Evolutionary conservation across 1,140 invertebrate genomes (phyloP), one percentile per base, ranked within the genome.

Genomic region (Ooceraea biroi): DNA sequence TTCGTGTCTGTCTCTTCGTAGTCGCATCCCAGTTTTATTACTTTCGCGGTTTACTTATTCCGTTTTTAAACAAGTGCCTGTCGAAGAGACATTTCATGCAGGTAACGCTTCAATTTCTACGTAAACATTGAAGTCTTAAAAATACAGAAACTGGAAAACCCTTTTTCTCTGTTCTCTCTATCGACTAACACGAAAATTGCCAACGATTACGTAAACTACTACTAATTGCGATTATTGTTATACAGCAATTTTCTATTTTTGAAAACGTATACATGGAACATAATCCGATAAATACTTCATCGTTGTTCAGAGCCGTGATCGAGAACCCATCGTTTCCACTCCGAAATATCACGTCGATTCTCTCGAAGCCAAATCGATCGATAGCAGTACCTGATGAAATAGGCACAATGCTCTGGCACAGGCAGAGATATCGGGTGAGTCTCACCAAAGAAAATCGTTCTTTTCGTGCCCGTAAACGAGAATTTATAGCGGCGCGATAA

Each of bases 401-500:
- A 80, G 69, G 50, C 77, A 72, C 58, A 52, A 72, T 17, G 48
- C 41, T 58, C 14, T 12, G 52, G 50, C 14, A 48, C 36, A 44
- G 22, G 19, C 36, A 44, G 17, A 14, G 65, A 58, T 69, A 80
- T 44, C 48, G n/a, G n/a, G 44, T 36, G n/a, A n/a, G 36, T 27
- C 27, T 68, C 68, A 12, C 3, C 8, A 17, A 57, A 80, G 52
- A 80, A 80, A 80, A 71, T 69, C 50, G 50, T 71, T 80, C 76
- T 44, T 80, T 71, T 80, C 76, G 52, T 36, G 63, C 22, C 52
- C 22, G 36, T 57, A 57, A 80, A 71, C 65, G 44, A 46, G 36
- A 63, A 82, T 80, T 82, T 72, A 63, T 27, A n/a, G 44, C 41
- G 46, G 11, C 7, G 44, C 68, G 50, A 72, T 85, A 73, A 74